These are phyloP conservation scores for Addax nasomaculatus DNA, from an alignment of 2,113 vertebrate genomes.

Conservation along the genomic window DNA sequence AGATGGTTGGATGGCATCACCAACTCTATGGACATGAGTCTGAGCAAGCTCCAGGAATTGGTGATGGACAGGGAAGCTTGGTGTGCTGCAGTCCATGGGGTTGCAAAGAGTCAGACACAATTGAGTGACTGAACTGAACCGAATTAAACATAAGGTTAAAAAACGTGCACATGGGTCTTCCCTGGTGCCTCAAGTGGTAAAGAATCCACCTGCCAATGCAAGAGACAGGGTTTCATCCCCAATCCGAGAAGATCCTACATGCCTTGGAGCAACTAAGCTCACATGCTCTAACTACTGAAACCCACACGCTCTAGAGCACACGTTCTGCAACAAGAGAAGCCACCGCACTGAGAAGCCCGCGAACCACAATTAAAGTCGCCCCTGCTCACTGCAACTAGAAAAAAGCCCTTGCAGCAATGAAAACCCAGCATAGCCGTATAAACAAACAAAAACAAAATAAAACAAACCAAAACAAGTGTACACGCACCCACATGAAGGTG, in stretches of 20 bases:
- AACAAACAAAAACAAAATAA: not conserved
- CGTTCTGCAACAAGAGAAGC: not conserved
- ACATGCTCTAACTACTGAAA: fast-evolving
- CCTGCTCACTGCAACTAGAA: not conserved
- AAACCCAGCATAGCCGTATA: not conserved
- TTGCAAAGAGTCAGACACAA: not conserved
- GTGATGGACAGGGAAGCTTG: not conserved
- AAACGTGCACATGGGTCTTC: not conserved
- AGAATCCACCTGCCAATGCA: not conserved
- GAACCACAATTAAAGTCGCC: not conserved
- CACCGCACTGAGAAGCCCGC: fast-evolving
- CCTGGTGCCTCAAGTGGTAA: not conserved
- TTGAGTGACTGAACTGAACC: not conserved
- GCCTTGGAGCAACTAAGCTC: not conserved
- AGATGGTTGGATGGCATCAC: not conserved
- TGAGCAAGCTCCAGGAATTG: not conserved
- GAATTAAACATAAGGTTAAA: not conserved
- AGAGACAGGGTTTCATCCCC: not conserved
- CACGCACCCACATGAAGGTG: no score
- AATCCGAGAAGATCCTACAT: not conserved
- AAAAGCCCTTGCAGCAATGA: not conserved
- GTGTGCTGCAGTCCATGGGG: not conserved
- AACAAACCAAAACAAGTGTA: not conserved
- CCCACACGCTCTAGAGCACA: not conserved
- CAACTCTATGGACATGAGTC: not conserved